These are phyloP conservation scores for Acrocera orbiculus DNA, from an alignment of 2,888 invertebrate species.

Conservation along the genomic window DNA sequence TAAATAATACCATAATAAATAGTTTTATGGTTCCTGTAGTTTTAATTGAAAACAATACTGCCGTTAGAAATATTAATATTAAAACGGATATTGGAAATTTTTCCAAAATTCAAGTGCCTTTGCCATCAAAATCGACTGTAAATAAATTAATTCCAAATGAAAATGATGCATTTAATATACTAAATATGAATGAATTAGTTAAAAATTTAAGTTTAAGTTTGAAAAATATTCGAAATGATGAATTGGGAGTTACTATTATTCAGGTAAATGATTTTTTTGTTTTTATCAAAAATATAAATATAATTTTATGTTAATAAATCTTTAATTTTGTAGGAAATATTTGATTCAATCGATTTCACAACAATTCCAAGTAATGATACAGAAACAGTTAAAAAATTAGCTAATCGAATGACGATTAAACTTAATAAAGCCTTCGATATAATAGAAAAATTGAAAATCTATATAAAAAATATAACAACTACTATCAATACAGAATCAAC, in stretches of 20 bases:
- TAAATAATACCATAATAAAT: no score
- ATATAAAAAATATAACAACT: constrained; percentile 19
- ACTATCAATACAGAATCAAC: not conserved
- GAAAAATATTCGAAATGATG: constrained; percentile 25
- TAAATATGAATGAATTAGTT: constrained; percentile 13
- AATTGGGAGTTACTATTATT: constrained; percentile 26
- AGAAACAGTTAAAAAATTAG: constrained; percentile 7
- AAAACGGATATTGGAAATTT: not conserved
- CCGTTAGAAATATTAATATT: no score
- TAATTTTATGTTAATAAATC: no score
- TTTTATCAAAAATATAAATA: no score
- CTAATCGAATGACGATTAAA: constrained; percentile 21
- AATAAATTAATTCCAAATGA: not conserved
- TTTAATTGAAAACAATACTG: no score
- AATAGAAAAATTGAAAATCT: constrained; percentile 22
- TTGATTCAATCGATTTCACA: constrained; percentile 26
- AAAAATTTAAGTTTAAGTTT: constrained; percentile 23
- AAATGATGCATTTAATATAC: not conserved
- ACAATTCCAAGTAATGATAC: constrained; percentile 11
- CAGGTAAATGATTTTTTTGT: no score
- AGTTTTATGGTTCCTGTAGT: no score
- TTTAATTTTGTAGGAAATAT: constrained; percentile 28
- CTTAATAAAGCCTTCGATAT: constrained; percentile 22
- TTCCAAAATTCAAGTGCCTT: constrained; percentile 1
- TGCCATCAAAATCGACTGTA: not conserved